Base-by-base conservation (phyloP, 2,888 invertebrate genomes). In the Hyles lineata region DNA sequence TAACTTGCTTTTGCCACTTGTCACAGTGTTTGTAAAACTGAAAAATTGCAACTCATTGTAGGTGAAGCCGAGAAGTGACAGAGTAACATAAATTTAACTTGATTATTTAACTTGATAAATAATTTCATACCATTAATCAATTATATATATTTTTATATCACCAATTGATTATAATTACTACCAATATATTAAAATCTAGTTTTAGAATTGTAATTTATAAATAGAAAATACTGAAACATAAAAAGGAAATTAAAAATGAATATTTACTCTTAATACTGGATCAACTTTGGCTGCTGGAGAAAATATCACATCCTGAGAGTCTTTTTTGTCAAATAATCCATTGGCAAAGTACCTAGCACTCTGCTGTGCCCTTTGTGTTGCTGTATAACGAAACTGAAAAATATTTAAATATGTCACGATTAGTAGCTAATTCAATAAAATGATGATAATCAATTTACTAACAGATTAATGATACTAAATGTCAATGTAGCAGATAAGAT, bases 21-120 rank as follows among this genome's bases (percentile, higher is more conserved):
- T 95, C 91, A 93, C 97, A 97, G 80, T 95, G 93, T 94, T 97
- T 97, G 93, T 97, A 97, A 95, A 97, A 97, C 97, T 97, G 92
- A 85, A 96, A 95, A 88, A 85, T 85, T 82, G 86, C 85, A 89
- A 89, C 85, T 82, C n/a, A 87, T 77, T 85, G 78, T 82, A 85
- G 81, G 76, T 73, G 73, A 85, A 87, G 84, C 86, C 75, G 72
- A 78, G 74, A 82, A 74, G 76, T 70, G 70, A 61, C 19, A 62
- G 4, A 72, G 70, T 60, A 61, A 60, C 23, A 73, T 11, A 59
- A 59, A 8, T 59, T 59, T 59, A 59, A n/a, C 15, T 3, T 19
- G n/a, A 58, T 25, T 63, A 69, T n/a, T 17, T 50, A 1, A 21
- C 35, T 71, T 25, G 17, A 7, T 50, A 50, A 50, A 25, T 17